Percentiles rank a stretch among this genome's conserved stretches.
These are phyloP conservation scores for Metridium senile DNA, from an alignment of 92 coral and sea anemone genomes.

Conservation along the genomic window DNA sequence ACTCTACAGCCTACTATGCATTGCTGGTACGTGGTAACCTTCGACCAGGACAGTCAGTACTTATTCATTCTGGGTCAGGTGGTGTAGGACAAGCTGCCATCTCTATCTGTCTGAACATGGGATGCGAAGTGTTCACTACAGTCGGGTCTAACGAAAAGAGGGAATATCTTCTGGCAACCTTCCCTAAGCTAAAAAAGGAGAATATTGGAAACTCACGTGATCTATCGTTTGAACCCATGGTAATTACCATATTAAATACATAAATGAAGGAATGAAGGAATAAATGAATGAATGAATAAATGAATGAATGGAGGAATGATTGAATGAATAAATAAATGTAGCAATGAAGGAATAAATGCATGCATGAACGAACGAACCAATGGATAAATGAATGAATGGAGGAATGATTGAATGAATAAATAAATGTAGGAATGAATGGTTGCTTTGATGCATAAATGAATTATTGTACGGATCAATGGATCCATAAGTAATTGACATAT, in stretches of 20 bases:
- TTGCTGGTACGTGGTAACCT: slow-evolving; percentile 75
- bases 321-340: background rate
- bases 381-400: no score
- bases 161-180: slow-evolving; percentile 60
- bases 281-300: background rate
- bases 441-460: no score
- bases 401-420: background rate
- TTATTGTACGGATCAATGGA: no score
- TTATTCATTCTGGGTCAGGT: slow-evolving; percentile 86
- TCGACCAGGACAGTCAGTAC: slow-evolving; percentile 67
- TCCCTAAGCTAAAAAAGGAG: slow-evolving; percentile 68
- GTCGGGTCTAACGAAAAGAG: slow-evolving; percentile 78
- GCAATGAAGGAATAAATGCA: background rate
- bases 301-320: background rate
- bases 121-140: slow-evolving; percentile 80
- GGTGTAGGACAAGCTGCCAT: slow-evolving; percentile 92
- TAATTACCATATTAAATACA: slow-evolving; percentile 17
- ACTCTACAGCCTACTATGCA: slow-evolving; percentile 85
- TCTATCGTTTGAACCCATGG: slow-evolving; percentile 82
- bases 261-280: background rate
- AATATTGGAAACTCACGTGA: slow-evolving; percentile 87
- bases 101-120: slow-evolving; percentile 74
- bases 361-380: background rate
- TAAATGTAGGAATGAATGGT: no score
- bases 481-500: no score